These are phyloP conservation scores for Carposina sasakii DNA, from an alignment of 1,140 invertebrate species.

Conservation along the genomic window DNA sequence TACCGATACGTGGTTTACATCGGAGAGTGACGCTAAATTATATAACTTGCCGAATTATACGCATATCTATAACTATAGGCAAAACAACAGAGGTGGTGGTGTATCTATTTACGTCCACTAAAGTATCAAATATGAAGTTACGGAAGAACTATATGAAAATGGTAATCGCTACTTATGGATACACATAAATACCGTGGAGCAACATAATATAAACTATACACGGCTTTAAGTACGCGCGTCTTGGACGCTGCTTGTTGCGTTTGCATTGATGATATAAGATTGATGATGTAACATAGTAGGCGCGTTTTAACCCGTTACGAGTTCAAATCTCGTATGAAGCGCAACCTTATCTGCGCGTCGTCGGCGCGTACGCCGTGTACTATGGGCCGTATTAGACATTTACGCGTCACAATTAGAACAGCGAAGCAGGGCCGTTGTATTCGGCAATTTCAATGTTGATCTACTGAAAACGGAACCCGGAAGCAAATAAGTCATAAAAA, in stretches of 20 bases:
- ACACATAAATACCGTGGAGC: conserved; percentile 20
- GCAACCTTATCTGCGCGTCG: conserved; percentile 16
- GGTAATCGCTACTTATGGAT: conserved; percentile 26
- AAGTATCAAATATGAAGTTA: conserved; percentile 16
- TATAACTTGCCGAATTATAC: conserved; percentile 11
- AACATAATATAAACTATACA: no score
- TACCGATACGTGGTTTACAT: conserved; percentile 21
- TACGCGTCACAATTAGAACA: conserved; percentile 8
- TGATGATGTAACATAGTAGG: no score
- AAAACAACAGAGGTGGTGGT: conserved; percentile 18
- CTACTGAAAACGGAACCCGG: background rate
- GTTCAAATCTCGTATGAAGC: no score
- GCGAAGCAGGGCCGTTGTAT: conserved; percentile 12
- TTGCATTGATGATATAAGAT: no score
- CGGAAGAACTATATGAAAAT: conserved; percentile 10
- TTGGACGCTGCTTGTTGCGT: no score
- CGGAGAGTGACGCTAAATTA: conserved; percentile 13
- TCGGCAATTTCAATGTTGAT: conserved; percentile 3
- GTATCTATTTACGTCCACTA: conserved; percentile 24
- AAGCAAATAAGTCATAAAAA: background rate
- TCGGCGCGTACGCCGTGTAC: conserved; percentile 15
- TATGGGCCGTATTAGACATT: conserved; percentile 13
- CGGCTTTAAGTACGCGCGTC: no score
- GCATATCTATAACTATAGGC: conserved; percentile 21
- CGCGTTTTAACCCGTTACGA: no score